phyloP scores from a whole-genome alignment of 92 coral and sea anemone species.

The Siderastrea radians region DNA sequence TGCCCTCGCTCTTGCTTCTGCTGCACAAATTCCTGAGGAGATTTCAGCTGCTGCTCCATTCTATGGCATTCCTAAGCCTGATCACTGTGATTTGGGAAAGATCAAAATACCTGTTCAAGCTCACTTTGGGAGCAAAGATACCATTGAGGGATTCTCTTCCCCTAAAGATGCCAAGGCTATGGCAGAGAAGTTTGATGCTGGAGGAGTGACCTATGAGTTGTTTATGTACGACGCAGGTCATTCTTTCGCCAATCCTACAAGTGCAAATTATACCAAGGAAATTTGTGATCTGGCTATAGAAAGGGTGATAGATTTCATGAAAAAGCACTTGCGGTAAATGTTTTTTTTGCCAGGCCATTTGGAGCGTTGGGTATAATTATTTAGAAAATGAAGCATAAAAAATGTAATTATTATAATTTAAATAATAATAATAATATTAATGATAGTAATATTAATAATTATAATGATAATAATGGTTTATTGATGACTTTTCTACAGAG shows the following conservation, averaged over 20 bases:
- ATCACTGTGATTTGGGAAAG: conserved; percentile 55
- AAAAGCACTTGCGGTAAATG: conserved; percentile 41
- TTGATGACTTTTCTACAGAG: too few relatives aligned
- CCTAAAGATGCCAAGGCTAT: conserved; percentile 66
- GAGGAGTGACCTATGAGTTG: conserved; percentile 58
- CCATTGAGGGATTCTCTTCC: conserved; percentile 60
- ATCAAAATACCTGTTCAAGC: conserved; percentile 70
- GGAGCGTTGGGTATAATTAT: too few relatives aligned
- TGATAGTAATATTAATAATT: too few relatives aligned
- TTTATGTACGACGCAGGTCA: conserved; percentile 59
- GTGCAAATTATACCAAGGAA: conserved; percentile 52
- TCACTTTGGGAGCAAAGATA: conserved; percentile 65
- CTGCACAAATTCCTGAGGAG: conserved; percentile 39
- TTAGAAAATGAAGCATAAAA: too few relatives aligned
- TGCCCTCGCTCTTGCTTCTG: conserved; percentile 53
- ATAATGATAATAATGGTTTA: too few relatives aligned
- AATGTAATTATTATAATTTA: too few relatives aligned
- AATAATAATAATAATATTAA: too few relatives aligned
- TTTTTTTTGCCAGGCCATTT: too few relatives aligned
- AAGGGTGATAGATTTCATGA: conserved; percentile 70
- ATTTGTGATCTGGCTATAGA: conserved; percentile 50
- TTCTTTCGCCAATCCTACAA: conserved; percentile 58
- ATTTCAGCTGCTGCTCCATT: conserved; percentile 71
- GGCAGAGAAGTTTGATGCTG: conserved; percentile 57
- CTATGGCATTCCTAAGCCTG: conserved; percentile 66